Conservation (phyloP, 2,888 invertebrate genomes). For the Drosophila atroscutellata region DNA sequence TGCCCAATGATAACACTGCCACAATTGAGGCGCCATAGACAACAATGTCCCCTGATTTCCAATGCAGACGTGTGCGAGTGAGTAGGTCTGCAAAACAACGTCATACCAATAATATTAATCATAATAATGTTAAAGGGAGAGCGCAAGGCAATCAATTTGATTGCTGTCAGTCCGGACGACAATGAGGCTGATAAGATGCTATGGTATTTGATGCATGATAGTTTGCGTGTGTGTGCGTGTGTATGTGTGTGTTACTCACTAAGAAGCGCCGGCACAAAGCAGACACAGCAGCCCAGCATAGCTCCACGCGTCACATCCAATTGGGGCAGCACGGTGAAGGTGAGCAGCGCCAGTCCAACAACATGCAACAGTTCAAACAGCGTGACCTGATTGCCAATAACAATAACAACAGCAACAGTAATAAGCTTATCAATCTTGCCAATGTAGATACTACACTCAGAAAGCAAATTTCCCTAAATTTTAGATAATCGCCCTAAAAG, state of each 20-base stretch:
- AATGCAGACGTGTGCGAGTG: slow-evolving; percentile 67
- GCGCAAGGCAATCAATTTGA: slow-evolving; percentile 74
- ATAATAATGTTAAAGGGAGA: slow-evolving; percentile 8
- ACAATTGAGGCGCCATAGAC: slow-evolving; percentile 78
- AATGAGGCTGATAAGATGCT: slow-evolving; percentile 58
- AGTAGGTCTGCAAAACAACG: slow-evolving; percentile 72
- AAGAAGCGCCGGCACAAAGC: slow-evolving; percentile 91
- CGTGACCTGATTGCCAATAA: slow-evolving; percentile 85
- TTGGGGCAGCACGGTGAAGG: slow-evolving; percentile 91
- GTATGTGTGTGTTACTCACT: slow-evolving; percentile 85
- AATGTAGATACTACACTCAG: neutral
- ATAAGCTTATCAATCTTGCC: slow-evolving; percentile 59
- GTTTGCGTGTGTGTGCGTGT: slow-evolving; percentile 1
- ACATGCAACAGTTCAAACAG: slow-evolving; percentile 92
- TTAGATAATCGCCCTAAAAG: neutral
- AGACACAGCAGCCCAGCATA: slow-evolving; percentile 93
- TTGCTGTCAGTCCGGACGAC: slow-evolving; percentile 57
- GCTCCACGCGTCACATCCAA: slow-evolving; percentile 93
- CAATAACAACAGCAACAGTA: slow-evolving; percentile 8
- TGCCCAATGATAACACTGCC: slow-evolving; percentile 88
- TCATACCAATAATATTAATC: slow-evolving; percentile 17
- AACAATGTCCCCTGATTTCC: slow-evolving; percentile 68
- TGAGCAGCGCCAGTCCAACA: slow-evolving; percentile 90
- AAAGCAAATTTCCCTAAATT: neutral
- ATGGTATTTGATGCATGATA: slow-evolving; percentile 16